Evolutionary conservation across 2,797 vertebrate species (phyloP).

Genomic region (Paedocypris micromegethes): DNA sequence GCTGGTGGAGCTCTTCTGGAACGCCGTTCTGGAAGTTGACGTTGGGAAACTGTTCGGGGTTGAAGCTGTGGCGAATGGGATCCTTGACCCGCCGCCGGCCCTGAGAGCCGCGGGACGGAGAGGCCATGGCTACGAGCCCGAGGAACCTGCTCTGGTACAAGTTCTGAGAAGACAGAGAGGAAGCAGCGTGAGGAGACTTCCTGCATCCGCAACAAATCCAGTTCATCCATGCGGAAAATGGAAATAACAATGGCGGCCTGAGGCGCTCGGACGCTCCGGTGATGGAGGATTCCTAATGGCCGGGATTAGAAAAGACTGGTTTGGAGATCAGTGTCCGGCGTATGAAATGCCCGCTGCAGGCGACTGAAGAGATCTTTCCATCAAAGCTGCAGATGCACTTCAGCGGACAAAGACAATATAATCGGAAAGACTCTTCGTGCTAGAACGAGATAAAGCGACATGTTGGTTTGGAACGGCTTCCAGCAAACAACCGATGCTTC

Average conservation of each 20-base stretch:
- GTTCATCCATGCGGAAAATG: not conserved
- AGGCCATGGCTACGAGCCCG: constrained; percentile 82
- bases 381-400: not conserved
- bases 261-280: constrained; percentile 3
- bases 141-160: constrained; percentile 87
- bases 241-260: constrained; percentile 7
- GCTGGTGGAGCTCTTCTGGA: constrained; percentile 66
- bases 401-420: not conserved
- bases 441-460: no score
- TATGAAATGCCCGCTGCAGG: not conserved
- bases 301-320: constrained; percentile 12
- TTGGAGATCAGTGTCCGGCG: not conserved
- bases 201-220: not conserved
- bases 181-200: not conserved
- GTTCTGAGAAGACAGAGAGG: constrained; percentile 64
- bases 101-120: constrained; percentile 78
- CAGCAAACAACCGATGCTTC: no score
- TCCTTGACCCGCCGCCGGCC: constrained; percentile 79
- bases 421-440: not conserved
- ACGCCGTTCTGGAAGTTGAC: constrained; percentile 71
- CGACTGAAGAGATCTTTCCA: not conserved
- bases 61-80: constrained; percentile 81
- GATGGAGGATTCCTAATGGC: constrained; percentile 5
- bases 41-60: constrained; percentile 78
- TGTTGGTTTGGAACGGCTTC: no score